These are phyloP conservation scores for Oncorhynchus masou DNA, from an alignment of 2,113 vertebrate species.

Conservation along the genomic window DNA sequence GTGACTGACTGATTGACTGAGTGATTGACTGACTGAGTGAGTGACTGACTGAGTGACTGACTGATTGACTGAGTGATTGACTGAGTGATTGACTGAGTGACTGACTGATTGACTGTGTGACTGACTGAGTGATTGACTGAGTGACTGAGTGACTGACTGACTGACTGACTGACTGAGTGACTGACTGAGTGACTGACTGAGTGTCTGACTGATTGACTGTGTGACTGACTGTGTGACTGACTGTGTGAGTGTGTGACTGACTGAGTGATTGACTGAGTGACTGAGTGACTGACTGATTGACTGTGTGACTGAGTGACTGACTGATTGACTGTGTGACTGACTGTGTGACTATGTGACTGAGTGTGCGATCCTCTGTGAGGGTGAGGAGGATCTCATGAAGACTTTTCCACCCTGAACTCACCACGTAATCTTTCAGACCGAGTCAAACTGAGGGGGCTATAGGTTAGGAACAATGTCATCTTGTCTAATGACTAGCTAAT, in stretches of 20 bases:
- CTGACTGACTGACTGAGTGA: not conserved
- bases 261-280: not conserved
- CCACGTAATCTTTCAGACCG: no score
- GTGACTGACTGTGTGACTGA: no score
- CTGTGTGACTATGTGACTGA: not conserved
- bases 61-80: not conserved
- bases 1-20: not conserved
- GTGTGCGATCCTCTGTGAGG: not conserved
- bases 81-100: no score
- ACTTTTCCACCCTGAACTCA: no score
- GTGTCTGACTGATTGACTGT: no score
- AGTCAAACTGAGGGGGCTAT: no score
- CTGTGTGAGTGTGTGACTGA: not conserved
- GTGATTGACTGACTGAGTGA: not conserved
- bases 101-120: not conserved
- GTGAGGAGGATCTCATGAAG: not conserved
- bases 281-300: not conserved
- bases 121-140: no score
- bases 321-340: not conserved
- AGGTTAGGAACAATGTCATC: no score
- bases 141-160: no score
- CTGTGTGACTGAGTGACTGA: not conserved
- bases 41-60: not conserved
- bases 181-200: no score
- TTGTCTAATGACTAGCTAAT: no score